Base-by-base conservation (phyloP, 1,140 invertebrate species). In the Adoxophyes honmai region DNA sequence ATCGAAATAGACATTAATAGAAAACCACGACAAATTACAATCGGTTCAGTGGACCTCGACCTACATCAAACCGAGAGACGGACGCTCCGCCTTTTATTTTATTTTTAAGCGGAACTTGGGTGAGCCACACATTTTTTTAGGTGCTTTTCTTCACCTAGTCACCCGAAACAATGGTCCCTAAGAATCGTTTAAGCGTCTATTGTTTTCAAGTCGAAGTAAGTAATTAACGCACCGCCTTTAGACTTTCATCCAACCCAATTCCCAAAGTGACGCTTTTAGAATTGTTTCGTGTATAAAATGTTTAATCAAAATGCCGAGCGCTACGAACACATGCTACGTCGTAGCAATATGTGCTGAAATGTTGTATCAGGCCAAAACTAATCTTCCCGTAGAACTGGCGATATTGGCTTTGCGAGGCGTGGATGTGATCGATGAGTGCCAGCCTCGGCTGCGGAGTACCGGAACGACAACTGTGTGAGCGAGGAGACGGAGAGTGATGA, bases 1-100 rank as follows among this genome's bases (percentile, higher is more conserved):
- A 48, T 18, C 42, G 21, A 33, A 21, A 48, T 48, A 48, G 18
- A 48, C 18, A 48, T 18, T 21, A 48, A 48, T 48, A 48, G 16
- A 48, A 48, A 48, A 48, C 42, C 42, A 28, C 42, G 10, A 48
- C 42, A 48, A 48, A 48, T 48, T 48, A 48, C 42, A 48, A 48
- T 48, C 42, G 42, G 16, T 28, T 18, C 16, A 28, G 10, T 21
- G 42, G 18, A 33, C 21, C 42, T 48, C 42, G 42, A 48, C 42
- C 42, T 48, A 48, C 21, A 48, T 36, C 34, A 36, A 10, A 36
- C 28, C 16, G 11, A 48, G 42, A 48, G 42, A 18, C 16, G n/a
- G 39, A 48, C 16, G 42, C 21, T n/a, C 4, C 4, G 10, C 28
- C 10, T 18, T 48, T 48, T 48, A 10, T 21, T 44, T 44, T 44